phyloP scores from a whole-genome alignment of 2,797 vertebrate genomes.

The Aphelocoma californica region DNA sequence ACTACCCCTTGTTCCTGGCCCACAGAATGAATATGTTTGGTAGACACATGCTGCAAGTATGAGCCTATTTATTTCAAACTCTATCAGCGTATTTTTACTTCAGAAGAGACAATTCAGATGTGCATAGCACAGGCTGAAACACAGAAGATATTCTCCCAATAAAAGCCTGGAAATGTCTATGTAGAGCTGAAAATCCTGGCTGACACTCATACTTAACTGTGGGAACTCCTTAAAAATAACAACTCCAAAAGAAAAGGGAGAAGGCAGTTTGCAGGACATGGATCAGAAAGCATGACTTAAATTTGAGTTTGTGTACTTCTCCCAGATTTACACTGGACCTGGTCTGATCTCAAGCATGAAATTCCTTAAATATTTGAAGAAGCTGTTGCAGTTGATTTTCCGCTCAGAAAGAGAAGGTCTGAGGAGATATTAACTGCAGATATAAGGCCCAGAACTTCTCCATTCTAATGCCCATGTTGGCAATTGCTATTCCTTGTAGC shows the following conservation, averaged over 20 bases:
- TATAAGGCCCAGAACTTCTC: not conserved
- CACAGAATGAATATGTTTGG: not conserved
- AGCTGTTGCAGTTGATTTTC: not conserved
- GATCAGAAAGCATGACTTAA: not conserved
- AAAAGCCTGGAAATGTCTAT: not conserved
- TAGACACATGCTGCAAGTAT: not conserved
- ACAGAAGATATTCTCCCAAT: not conserved
- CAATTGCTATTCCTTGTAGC: not conserved
- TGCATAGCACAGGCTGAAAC: not conserved
- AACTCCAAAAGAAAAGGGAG: not conserved
- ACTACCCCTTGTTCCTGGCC: not conserved
- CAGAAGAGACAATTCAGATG: not conserved
- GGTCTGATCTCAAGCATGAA: not conserved
- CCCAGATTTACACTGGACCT: not conserved
- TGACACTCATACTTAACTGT: not conserved
- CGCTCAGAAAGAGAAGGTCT: not conserved
- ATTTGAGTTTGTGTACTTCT: not conserved
- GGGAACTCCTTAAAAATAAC: not conserved
- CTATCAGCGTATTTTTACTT: not conserved
- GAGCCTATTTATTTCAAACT: not conserved
- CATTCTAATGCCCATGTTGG: not conserved
- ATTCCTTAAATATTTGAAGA: not conserved
- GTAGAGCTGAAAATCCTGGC: not conserved
- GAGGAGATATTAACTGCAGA: not conserved
- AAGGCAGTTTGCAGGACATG: not conserved